A percentile compares a stretch with the other conserved stretches of the same genome.
These are phyloP conservation scores for Neosalanx taihuensis DNA, from an alignment of 2,797 vertebrate genomes.

Conservation along the genomic window DNA sequence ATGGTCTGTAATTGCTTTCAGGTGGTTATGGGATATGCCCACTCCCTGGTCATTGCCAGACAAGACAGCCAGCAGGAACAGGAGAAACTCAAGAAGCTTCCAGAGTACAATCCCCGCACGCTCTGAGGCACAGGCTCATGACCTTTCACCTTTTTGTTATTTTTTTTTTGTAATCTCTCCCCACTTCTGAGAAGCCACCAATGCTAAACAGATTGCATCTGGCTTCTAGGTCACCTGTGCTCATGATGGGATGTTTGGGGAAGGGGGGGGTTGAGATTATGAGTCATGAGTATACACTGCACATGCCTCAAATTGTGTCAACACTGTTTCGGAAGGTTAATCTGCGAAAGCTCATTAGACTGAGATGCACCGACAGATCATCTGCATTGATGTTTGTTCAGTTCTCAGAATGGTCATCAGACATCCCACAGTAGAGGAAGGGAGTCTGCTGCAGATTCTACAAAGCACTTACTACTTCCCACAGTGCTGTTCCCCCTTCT, in stretches of 20 bases:
- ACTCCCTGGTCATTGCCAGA: constrained; percentile 87
- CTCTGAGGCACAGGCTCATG: constrained; percentile 69
- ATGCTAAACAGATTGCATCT: constrained; percentile 38
- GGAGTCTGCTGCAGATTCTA: constrained; percentile 40
- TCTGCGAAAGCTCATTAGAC: constrained; percentile 13
- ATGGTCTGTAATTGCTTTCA: constrained; percentile 51
- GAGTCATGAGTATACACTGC: constrained; percentile 31
- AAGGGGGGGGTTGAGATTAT: constrained; percentile 33
- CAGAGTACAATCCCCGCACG: constrained; percentile 93
- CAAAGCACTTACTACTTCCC: constrained; percentile 56
- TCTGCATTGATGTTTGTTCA: constrained; percentile 19
- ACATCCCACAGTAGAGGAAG: constrained; percentile 29
- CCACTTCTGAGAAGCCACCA: constrained; percentile 43
- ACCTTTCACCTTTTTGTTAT: constrained; percentile 27
- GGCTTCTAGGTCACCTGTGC: constrained; percentile 40
- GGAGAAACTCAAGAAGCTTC: constrained; percentile 89
- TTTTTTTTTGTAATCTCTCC: constrained; percentile 1
- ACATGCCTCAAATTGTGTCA: constrained; percentile 35
- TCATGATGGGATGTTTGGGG: constrained; percentile 29
- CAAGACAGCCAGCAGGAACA: constrained; percentile 84
- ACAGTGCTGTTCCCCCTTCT: constrained; percentile 45
- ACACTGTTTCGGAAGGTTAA: constrained; percentile 46
- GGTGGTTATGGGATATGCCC: constrained; percentile 93
- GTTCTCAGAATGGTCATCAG: constrained; percentile 28
- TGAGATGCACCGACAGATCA: constrained; percentile 8